Evolutionary conservation across 37 sponge, comb jelly and placozoan species (phyloP), one percentile per base, ranked within the genome.

Genomic region (Theonella swinhoei): DNA sequence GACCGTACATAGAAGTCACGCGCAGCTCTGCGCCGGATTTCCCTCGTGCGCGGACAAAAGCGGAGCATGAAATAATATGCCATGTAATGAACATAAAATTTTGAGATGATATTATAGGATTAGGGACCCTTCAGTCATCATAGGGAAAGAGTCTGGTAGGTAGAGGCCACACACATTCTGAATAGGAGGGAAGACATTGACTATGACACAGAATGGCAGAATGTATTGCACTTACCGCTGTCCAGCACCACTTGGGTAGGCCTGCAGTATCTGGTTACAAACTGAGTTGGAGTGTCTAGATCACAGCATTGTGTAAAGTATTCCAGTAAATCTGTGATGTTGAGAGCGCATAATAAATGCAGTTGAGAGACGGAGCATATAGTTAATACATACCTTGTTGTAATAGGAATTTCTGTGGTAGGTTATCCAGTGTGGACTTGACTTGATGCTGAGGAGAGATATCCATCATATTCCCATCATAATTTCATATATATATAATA

Each of bases 71-170:
- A n/a, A n/a, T n/a, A n/a, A n/a, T n/a, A n/a, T n/a, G n/a, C n/a
- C n/a, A n/a, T n/a, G n/a, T n/a, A n/a, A n/a, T n/a, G n/a, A n/a
- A n/a, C n/a, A n/a, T n/a, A n/a, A n/a, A n/a, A n/a, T n/a, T n/a
- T n/a, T n/a, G n/a, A n/a, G n/a, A n/a, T n/a, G n/a, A n/a, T n/a
- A n/a, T n/a, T n/a, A n/a, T n/a, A n/a, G n/a, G n/a, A n/a, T n/a
- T n/a, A n/a, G n/a, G n/a, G n/a, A n/a, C n/a, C 19, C 30, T 4
- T 87, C 59, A 81, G 72, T 83, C 72, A 23, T 90, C 86, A 30
- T 89, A 93, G 28, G 94, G 94, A 42, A 93, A 93, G 5, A 93
- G 90, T 73, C 90, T 40, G 32, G 80, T 75, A 58, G 94, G 90
- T 4, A 89, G 76, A 26, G 90, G 94, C 87, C 90, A 88, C 43